Conservation (phyloP, 2,113 vertebrate genomes). For the Myiagra hebetior region DNA sequence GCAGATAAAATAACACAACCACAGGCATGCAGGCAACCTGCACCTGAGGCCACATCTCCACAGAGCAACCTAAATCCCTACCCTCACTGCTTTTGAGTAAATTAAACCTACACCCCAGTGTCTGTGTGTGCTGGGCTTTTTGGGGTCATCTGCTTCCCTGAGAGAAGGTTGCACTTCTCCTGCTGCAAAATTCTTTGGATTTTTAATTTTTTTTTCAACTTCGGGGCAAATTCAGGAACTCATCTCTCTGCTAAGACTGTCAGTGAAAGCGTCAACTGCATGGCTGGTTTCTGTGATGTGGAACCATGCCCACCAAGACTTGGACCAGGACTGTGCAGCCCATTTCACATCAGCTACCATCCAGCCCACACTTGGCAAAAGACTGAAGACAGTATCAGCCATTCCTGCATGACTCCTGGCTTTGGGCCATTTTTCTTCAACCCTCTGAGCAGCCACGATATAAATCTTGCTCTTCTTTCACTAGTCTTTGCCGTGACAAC, state of each 20-base stretch:
- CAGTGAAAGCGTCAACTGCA: background rate
- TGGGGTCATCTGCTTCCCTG: background rate
- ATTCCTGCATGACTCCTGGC: constrained; percentile 38
- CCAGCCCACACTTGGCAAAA: constrained; percentile 31
- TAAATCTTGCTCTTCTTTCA: constrained; percentile 54
- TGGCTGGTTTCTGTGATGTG: constrained; percentile 20
- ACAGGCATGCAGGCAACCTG: background rate
- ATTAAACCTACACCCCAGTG: background rate
- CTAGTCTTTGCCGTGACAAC: constrained; percentile 49
- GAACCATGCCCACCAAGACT: constrained; percentile 43
- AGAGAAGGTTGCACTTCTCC: background rate
- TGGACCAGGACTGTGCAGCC: background rate
- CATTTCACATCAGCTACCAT: constrained; percentile 33
- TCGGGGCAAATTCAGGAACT: background rate
- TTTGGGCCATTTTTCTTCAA: background rate
- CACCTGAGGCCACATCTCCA: background rate
- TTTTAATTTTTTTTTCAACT: background rate
- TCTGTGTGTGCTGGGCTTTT: background rate
- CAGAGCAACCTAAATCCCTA: background rate
- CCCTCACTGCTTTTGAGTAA: background rate
- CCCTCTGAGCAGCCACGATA: background rate
- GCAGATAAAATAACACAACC: background rate
- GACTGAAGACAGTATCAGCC: background rate
- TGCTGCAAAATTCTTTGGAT: background rate
- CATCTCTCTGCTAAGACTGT: background rate